These are phyloP conservation scores for Lonchura striata DNA, from an alignment of 2,113 vertebrate genomes.

Conservation along the genomic window DNA sequence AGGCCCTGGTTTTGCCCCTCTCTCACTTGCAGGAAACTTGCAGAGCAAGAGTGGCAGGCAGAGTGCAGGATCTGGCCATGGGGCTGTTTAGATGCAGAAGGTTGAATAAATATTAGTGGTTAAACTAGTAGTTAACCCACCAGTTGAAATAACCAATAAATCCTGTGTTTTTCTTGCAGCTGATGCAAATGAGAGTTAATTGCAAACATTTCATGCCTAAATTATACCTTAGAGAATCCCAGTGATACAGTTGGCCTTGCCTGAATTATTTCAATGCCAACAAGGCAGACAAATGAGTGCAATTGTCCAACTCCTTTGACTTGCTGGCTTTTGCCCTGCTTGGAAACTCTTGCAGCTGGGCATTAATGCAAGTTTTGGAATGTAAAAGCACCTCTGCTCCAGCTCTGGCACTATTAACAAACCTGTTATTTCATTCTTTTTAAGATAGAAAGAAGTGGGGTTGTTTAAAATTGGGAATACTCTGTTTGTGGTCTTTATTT, in stretches of 20 bases:
- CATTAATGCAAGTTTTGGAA: background rate
- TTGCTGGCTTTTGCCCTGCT: background rate
- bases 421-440: background rate
- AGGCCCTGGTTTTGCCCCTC: background rate
- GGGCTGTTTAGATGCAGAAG: background rate
- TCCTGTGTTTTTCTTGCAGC: background rate
- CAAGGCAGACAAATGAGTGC: conserved; percentile 25
- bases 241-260: conserved; percentile 43
- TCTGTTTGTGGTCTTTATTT: background rate
- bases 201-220: conserved; percentile 60
- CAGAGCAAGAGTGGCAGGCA: background rate
- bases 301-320: conserved; percentile 4
- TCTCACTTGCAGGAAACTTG: background rate
- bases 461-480: background rate
- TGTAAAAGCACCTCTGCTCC: background rate
- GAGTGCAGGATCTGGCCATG: background rate
- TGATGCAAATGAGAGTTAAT: conserved; percentile 58
- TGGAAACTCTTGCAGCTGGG: background rate
- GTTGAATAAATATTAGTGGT: conserved; percentile 9
- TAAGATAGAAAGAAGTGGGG: background rate
- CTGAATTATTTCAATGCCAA: conserved; percentile 43
- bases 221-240: conserved; percentile 63
- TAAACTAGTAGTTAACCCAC: conserved; percentile 25
- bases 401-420: background rate
- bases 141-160: conserved; percentile 39